A percentile compares a stretch with the other conserved stretches of the same genome.
These are phyloP conservation scores for Danio choprae DNA, from an alignment of 2,797 vertebrate genomes.

Conservation along the genomic window DNA sequence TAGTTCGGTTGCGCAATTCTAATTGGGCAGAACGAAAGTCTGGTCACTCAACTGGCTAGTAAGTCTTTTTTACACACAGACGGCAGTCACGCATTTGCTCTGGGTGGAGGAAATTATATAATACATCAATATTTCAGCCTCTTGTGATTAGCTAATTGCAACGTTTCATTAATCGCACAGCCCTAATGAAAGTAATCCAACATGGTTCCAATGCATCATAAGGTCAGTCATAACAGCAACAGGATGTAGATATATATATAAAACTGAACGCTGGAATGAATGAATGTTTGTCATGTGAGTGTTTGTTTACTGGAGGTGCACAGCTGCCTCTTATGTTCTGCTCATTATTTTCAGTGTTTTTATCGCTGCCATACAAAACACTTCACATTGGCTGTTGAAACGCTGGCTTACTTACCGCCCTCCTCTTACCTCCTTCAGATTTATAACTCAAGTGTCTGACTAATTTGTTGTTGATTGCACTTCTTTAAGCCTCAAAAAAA, in stretches of 20 bases:
- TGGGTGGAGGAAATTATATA: too few species aligned
- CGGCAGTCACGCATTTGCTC: too few species aligned
- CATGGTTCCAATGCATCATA: not conserved
- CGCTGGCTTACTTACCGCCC: not conserved
- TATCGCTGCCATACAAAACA: not conserved
- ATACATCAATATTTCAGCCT: too few species aligned
- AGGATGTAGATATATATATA: not conserved
- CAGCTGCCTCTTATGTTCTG: slow-evolving; percentile 15
- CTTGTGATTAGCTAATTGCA: too few species aligned
- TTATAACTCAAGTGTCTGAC: slow-evolving; percentile 5
- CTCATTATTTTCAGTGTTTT: slow-evolving; percentile 19
- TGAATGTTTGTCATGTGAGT: not conserved
- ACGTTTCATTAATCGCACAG: too few species aligned
- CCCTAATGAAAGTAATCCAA: not conserved
- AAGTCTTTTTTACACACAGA: too few species aligned
- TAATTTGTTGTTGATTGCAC: slow-evolving; percentile 16
- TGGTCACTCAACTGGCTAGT: too few species aligned
- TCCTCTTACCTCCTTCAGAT: not conserved
- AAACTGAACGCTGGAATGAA: not conserved
- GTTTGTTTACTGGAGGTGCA: not conserved
- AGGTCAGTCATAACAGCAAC: not conserved
- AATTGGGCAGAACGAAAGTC: too few species aligned
- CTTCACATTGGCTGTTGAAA: slow-evolving; percentile 15
- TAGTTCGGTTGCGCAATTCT: too few species aligned
- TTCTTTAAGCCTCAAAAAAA: not conserved